These are phyloP conservation scores for Oryzias dopingdopingensis DNA, from an alignment of 2,797 vertebrate species.

Conservation along the genomic window DNA sequence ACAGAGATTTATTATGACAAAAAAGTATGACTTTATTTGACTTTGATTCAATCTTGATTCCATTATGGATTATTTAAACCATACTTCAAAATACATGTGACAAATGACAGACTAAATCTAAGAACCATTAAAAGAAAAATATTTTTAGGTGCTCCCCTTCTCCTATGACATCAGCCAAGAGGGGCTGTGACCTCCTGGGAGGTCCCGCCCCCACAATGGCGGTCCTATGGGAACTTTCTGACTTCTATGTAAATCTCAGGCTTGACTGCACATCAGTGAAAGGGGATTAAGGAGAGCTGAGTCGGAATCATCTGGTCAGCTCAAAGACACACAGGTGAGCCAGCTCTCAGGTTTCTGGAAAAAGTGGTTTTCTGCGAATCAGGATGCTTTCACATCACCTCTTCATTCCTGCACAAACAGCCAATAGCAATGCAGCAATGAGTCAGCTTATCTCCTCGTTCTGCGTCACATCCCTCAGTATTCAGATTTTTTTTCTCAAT, in stretches of 20 bases:
- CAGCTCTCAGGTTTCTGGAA: slow-evolving; percentile 23
- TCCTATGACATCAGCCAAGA: background rate
- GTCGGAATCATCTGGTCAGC: slow-evolving; percentile 9
- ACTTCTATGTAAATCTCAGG: slow-evolving; percentile 32
- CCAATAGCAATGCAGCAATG: slow-evolving; percentile 12
- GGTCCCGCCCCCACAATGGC: background rate
- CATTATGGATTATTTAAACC: too few relatives aligned
- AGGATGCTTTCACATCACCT: slow-evolving; percentile 5
- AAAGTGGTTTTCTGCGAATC: slow-evolving; percentile 11
- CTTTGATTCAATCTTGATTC: too few relatives aligned
- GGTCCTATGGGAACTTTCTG: slow-evolving; percentile 38
- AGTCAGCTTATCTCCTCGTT: background rate
- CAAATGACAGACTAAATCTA: too few relatives aligned
- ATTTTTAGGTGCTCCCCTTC: too few relatives aligned
- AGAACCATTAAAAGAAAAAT: too few relatives aligned
- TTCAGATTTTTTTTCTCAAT: too few relatives aligned
- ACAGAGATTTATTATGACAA: too few relatives aligned
- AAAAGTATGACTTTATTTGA: too few relatives aligned
- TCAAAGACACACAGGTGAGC: slow-evolving; percentile 6
- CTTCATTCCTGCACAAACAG: slow-evolving; percentile 6
- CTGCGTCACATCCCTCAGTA: too few relatives aligned
- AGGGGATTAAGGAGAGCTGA: slow-evolving; percentile 13
- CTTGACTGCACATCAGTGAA: slow-evolving; percentile 1
- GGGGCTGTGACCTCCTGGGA: background rate
- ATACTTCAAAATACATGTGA: too few relatives aligned